Base-by-base conservation (phyloP, 1,140 invertebrate genomes). In the Muscidifurax raptorellus region DNA sequence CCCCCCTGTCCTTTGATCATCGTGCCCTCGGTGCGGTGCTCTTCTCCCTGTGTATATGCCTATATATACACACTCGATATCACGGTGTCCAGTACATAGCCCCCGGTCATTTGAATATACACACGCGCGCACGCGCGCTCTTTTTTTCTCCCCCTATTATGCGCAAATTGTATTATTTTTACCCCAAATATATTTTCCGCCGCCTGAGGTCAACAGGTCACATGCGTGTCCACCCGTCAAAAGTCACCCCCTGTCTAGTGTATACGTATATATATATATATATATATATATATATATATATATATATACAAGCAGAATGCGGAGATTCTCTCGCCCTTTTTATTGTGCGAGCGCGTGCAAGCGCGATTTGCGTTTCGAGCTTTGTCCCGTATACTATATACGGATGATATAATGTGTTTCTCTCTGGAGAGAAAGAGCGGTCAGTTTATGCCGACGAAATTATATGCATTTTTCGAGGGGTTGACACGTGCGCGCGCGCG, bases 121-220 rank as follows among this genome's bases (percentile, higher is more conserved):
- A 66, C 32, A n/a, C 86, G 85, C 86, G 88, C 86, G 72, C 85
- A 32, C 88, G 80, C 85, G 81, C 85, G 52, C 27, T 82, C 40
- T 47, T 47, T 75, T 75, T 69, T 47, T 4, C 40, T 85, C 87
- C 90, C 87, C 90, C 90, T 90, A 92, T 92, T 93, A 92, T 91
- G 88, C 88, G 91, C 90, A 93, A 93, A 93, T 93, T 92, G 92
- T 92, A 93, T 93, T 93, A 93, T 93, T 93, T 93, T 92, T 92
- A 92, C 92, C 92, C 92, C 92, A 93, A 92, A 93, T 92, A 91
- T 92, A 89, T 90, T 85, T 87, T 78, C 59, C 85, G 66, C 83
- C 83, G 79, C 72, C 78, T 67, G 84, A 89, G 92, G 92, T 93
- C 90, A 92, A 90, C 92, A 92, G 92, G 92, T 93, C 92, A 91